These are phyloP conservation scores for Polydesmus complanatus DNA, from an alignment of 2,888 invertebrate genomes.

Conservation along the genomic window DNA sequence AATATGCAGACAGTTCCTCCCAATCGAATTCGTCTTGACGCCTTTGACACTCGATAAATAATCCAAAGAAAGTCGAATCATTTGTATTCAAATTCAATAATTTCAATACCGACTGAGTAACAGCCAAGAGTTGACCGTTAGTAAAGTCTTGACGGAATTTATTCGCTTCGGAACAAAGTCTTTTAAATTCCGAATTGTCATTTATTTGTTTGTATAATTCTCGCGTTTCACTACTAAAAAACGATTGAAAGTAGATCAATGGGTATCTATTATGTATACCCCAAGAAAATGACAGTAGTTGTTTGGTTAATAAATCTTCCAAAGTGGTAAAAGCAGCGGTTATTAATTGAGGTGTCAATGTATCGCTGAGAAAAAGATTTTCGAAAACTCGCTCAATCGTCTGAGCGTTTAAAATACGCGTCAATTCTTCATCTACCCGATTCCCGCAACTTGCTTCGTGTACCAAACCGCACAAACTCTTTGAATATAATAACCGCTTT, in stretches of 20 bases:
- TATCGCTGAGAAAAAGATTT: not conserved
- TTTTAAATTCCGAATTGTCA: constrained; percentile 11
- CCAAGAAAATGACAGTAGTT: constrained; percentile 7
- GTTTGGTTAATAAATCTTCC: constrained; percentile 1
- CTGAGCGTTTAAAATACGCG: not conserved
- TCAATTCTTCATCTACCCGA: not conserved
- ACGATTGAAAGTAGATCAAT: constrained; percentile 8
- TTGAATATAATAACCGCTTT: not conserved
- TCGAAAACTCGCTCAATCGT: constrained; percentile 6
- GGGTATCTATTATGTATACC: not conserved
- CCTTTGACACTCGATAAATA: constrained; percentile 7
- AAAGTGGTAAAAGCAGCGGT: constrained; percentile 3
- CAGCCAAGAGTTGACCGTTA: constrained; percentile 1
- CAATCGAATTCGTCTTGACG: constrained; percentile 6
- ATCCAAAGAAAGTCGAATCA: not conserved
- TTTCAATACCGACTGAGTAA: not conserved
- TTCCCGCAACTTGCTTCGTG: not conserved
- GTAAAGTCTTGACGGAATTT: not conserved
- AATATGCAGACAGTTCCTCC: constrained; percentile 2
- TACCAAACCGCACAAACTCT: not conserved
- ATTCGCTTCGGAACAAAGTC: not conserved
- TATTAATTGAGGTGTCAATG: not conserved
- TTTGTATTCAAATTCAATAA: not conserved
- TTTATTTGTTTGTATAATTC: constrained; percentile 8
- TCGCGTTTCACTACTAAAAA: constrained; percentile 7